Conservation (phyloP, 2,888 invertebrate genomes). For the Plagodis pulveraria region DNA sequence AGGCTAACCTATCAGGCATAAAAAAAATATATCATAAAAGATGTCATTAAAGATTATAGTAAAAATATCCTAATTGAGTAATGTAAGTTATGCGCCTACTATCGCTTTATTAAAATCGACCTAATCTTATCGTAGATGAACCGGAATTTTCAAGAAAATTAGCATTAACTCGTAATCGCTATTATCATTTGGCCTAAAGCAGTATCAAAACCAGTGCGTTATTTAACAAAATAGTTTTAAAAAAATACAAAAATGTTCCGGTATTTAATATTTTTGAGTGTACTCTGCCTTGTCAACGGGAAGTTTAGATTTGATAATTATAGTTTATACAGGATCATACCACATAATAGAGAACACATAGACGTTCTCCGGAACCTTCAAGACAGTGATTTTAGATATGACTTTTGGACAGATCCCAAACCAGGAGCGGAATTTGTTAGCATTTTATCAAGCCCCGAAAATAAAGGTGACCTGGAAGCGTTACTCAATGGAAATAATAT, state of each 20-base stretch:
- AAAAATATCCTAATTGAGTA: too few relatives aligned
- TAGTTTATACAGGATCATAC: conserved; percentile 78
- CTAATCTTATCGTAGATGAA: too few relatives aligned
- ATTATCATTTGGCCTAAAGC: too few relatives aligned
- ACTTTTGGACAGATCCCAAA: conserved; percentile 65
- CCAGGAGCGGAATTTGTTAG: conserved; percentile 53
- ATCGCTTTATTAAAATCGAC: too few relatives aligned
- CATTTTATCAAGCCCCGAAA: conserved; percentile 63
- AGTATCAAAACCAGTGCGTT: too few relatives aligned
- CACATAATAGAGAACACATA: conserved; percentile 70
- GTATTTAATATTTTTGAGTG: conserved; percentile 27
- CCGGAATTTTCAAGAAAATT: too few relatives aligned
- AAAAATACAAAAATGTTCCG: conserved; percentile 36
- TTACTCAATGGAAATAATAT: conserved; percentile 59
- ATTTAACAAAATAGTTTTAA: too few relatives aligned
- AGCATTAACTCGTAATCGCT: too few relatives aligned
- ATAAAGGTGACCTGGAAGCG: conserved; percentile 53
- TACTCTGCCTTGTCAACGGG: conserved; percentile 40
- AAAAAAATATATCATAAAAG: too few relatives aligned
- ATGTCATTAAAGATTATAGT: too few relatives aligned
- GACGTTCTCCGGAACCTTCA: conserved; percentile 71
- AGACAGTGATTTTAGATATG: conserved; percentile 58
- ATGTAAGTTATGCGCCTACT: too few relatives aligned
- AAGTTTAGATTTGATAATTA: conserved; percentile 58
- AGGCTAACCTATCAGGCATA: too few relatives aligned